Evolutionary conservation across 1,140 invertebrate genomes (phyloP).

Genomic region (Drosophila tsacasi): DNA sequence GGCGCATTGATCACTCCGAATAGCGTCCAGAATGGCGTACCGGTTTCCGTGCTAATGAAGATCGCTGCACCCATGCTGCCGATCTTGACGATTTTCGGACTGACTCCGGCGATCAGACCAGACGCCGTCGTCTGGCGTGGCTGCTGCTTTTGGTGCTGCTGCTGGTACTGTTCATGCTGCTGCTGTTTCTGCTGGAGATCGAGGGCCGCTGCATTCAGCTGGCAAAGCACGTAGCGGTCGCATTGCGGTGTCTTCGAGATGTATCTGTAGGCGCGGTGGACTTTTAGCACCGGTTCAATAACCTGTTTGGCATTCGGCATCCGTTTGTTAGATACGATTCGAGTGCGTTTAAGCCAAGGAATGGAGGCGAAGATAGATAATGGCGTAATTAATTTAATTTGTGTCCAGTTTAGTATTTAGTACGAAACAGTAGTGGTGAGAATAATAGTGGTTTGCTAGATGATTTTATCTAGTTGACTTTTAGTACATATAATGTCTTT

Average conservation of each 20-base stretch:
- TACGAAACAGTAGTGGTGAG: background rate
- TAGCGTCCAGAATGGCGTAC: constrained; percentile 87
- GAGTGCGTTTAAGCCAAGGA: constrained; percentile 42
- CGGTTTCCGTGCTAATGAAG: constrained; percentile 86
- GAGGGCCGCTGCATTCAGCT: constrained; percentile 89
- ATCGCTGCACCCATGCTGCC: constrained; percentile 88
- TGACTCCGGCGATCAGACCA: constrained; percentile 86
- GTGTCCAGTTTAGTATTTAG: constrained; percentile 28
- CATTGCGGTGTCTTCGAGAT: constrained; percentile 89
- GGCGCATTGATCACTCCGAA: constrained; percentile 86
- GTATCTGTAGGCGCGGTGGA: constrained; percentile 91
- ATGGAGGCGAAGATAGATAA: constrained; percentile 64
- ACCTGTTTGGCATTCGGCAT: constrained; percentile 84
- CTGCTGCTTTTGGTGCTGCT: constrained; percentile 71
- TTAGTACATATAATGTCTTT: background rate
- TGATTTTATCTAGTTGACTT: background rate
- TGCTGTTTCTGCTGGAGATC: constrained; percentile 66
- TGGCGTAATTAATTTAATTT: constrained; percentile 79
- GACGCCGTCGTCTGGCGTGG: constrained; percentile 61
- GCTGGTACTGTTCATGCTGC: constrained; percentile 52
- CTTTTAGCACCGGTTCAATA: constrained; percentile 91
- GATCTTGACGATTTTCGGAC: constrained; percentile 89
- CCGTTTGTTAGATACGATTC: constrained; percentile 41
- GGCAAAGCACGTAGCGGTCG: constrained; percentile 91
- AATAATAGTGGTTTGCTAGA: background rate